Conservation (phyloP, 2,888 invertebrate genomes). For the Zele albiditarsus region DNA sequence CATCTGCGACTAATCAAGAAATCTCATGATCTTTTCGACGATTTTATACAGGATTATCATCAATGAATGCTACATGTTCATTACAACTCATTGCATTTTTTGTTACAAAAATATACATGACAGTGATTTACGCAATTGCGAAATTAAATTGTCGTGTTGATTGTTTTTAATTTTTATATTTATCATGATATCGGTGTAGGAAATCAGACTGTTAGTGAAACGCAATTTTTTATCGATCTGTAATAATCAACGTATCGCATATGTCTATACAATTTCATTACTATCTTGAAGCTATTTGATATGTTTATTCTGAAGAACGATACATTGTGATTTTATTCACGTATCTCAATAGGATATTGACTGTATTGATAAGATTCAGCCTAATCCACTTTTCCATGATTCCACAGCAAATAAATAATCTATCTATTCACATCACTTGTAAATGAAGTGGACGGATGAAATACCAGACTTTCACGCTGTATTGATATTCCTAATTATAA, state of each 20-base stretch:
- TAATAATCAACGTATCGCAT: too few species aligned
- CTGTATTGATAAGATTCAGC: conserved; percentile 54
- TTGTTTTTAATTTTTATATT: neutral
- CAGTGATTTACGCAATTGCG: neutral
- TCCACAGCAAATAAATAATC: conserved; percentile 44
- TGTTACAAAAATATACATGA: conserved; percentile 62
- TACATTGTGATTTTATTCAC: conserved; percentile 54
- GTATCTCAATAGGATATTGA: conserved; percentile 50
- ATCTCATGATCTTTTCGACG: neutral
- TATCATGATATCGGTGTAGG: neutral
- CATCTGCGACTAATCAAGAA: too few species aligned
- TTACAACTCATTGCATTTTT: conserved; percentile 75
- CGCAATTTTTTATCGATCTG: neutral
- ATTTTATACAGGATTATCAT: conserved; percentile 63
- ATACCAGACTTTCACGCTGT: too few species aligned
- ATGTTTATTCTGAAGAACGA: too few species aligned
- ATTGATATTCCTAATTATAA: too few species aligned
- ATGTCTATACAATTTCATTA: neutral
- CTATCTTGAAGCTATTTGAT: too few species aligned
- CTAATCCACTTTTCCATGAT: conserved; percentile 52
- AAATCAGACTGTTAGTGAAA: neutral
- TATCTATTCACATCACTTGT: conserved; percentile 34
- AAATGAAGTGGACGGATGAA: too few species aligned
- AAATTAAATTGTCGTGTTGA: neutral
- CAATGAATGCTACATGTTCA: conserved; percentile 74